Percentiles rank a stretch among this genome's conserved stretches.
Conservation (phyloP, 2,888 invertebrate species). For the Chromoteleia sp. region DNA sequence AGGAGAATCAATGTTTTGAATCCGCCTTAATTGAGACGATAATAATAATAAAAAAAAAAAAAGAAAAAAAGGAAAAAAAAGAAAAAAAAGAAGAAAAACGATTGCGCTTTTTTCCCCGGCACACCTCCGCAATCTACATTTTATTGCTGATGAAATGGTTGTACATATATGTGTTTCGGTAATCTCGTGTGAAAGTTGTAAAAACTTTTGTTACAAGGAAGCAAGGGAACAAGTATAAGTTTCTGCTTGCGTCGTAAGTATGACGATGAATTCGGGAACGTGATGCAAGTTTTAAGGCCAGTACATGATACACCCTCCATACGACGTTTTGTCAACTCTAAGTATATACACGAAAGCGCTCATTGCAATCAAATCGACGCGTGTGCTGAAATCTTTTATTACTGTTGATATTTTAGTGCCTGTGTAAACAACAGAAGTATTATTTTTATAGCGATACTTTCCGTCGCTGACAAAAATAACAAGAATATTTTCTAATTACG, state of each 20-base stretch:
- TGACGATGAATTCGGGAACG: conserved; percentile 69
- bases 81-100: neutral
- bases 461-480: conserved; percentile 38
- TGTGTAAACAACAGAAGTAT: conserved; percentile 37
- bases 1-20: neutral
- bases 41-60: neutral
- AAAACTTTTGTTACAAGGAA: conserved; percentile 70
- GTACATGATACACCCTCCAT: conserved; percentile 46
- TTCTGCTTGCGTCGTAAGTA: conserved; percentile 68
- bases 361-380: conserved; percentile 61
- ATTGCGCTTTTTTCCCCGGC: conserved; percentile 14
- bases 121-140: conserved; percentile 59
- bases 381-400: conserved; percentile 59
- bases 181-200: conserved; percentile 72
- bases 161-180: conserved; percentile 65
- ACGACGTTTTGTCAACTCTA: conserved; percentile 58
- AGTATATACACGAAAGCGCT: conserved; percentile 49
- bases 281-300: conserved; percentile 69
- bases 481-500: conserved; percentile 38
- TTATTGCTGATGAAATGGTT: conserved; percentile 66
- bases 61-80: conserved; percentile 10
- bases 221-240: conserved; percentile 54
- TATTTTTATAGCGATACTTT: conserved; percentile 46
- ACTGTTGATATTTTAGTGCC: conserved; percentile 50
- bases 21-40: conserved; percentile 27